Evolutionary conservation across 2,888 invertebrate species (phyloP).

Genomic region (Sarcophaga variegata): DNA sequence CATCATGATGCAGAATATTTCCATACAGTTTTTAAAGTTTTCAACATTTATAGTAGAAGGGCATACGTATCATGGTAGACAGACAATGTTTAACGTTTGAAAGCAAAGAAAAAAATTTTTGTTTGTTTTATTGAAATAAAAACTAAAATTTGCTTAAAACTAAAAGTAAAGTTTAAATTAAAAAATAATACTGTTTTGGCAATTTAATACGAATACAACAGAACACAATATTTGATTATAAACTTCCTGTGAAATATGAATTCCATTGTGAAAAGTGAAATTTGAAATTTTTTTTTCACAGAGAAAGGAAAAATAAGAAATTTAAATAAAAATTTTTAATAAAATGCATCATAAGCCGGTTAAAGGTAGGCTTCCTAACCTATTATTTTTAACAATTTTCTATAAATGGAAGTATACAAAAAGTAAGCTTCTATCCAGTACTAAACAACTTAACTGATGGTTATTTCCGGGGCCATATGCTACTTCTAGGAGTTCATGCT

Average conservation of each 20-base stretch:
- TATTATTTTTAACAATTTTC: no score
- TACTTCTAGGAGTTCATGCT: no score
- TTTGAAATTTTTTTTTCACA: no score
- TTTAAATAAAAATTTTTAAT: not conserved
- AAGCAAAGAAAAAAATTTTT: conserved; percentile 10
- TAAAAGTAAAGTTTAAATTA: not conserved
- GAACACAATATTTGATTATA: conserved; percentile 37
- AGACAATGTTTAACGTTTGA: conserved; percentile 8
- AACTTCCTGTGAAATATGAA: conserved; percentile 53
- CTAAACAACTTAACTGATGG: no score
- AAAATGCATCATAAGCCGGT: not conserved
- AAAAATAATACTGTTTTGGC: not conserved
- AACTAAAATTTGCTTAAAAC: not conserved
- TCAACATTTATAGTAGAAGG: not conserved
- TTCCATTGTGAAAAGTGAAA: not conserved
- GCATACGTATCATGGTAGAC: conserved; percentile 2
- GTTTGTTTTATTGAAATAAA: conserved; percentile 46
- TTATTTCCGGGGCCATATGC: no score
- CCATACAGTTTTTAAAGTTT: not conserved
- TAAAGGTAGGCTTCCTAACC: no score
- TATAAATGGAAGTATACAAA: no score
- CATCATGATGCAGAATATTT: conserved; percentile 19
- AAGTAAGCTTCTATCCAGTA: no score
- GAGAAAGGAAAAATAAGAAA: not conserved
- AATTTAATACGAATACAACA: not conserved